A percentile compares a stretch with the other conserved stretches of the same genome.
Evolutionary conservation across 1,140 invertebrate species (phyloP).

Genomic region (Caenorhabditis elegans): DNA sequence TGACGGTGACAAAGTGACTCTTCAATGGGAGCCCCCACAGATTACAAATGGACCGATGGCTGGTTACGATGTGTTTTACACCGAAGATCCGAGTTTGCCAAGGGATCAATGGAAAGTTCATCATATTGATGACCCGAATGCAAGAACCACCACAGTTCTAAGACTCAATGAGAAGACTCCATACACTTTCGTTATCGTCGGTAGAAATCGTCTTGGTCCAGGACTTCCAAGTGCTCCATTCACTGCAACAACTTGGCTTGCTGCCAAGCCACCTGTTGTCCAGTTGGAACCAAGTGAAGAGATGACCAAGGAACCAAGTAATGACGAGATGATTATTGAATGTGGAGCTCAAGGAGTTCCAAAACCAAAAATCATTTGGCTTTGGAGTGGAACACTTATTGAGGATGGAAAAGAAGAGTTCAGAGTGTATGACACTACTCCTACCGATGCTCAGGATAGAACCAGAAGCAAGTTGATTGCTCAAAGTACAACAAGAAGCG

Average conservation of each 20-base stretch:
- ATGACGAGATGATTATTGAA: slow-evolving; percentile 56
- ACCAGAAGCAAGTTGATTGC: slow-evolving; percentile 60
- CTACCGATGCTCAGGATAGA: slow-evolving; percentile 56
- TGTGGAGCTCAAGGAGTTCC: slow-evolving; percentile 64
- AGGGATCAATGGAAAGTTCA: slow-evolving; percentile 58
- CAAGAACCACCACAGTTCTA: slow-evolving; percentile 47
- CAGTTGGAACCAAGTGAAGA: slow-evolving; percentile 47
- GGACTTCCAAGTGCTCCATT: slow-evolving; percentile 59
- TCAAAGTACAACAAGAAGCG: slow-evolving; percentile 59
- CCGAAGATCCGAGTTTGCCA: slow-evolving; percentile 58
- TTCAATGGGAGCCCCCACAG: slow-evolving; percentile 61
- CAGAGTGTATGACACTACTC: slow-evolving; percentile 61
- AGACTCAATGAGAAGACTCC: slow-evolving; percentile 57
- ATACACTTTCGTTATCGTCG: slow-evolving; percentile 58
- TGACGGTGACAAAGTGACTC: slow-evolving; percentile 58
- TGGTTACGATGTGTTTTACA: slow-evolving; percentile 65
- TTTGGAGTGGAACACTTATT: slow-evolving; percentile 57
- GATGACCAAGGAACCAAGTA: slow-evolving; percentile 53
- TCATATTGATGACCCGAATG: slow-evolving; percentile 53
- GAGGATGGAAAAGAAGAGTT: slow-evolving; percentile 65
- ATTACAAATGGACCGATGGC: slow-evolving; percentile 64
- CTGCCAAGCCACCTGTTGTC: slow-evolving; percentile 55
- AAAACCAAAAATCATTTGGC: slow-evolving; percentile 65
- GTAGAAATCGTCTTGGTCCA: slow-evolving; percentile 58
- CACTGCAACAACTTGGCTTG: slow-evolving; percentile 60